phyloP scores from a whole-genome alignment of 2,113 vertebrate species.

The Micromys minutus region DNA sequence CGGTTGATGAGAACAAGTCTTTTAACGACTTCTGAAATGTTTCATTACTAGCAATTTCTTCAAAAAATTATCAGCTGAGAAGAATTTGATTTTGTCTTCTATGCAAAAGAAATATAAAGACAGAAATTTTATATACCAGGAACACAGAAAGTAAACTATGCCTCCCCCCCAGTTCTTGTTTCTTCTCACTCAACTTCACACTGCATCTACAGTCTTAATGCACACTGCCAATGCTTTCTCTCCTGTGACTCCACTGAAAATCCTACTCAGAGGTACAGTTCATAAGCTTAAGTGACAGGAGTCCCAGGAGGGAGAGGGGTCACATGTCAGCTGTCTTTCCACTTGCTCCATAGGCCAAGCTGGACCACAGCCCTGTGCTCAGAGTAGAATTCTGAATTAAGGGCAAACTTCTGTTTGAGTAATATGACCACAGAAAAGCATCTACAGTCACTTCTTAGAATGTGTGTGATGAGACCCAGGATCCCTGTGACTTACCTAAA shows the following conservation, averaged over 20 bases:
- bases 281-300: rapidly evolving
- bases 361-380: neutral
- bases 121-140: no score
- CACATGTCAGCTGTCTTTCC: rapidly evolving
- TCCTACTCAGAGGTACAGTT: neutral
- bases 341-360: no score
- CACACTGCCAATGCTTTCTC: neutral
- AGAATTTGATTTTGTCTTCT: conserved; percentile 69
- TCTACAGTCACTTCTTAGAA: neutral
- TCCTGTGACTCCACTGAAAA: neutral
- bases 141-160: neutral
- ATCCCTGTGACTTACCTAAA: neutral
- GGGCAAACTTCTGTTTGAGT: neutral
- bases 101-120: neutral
- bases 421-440: neutral
- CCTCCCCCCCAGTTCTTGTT: neutral
- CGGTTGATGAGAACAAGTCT: neutral
- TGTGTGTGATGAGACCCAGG: no score
- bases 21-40: conserved; percentile 62
- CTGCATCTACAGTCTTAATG: neutral
- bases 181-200: neutral
- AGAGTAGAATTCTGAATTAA: neutral
- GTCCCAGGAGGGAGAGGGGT: rapidly evolving
- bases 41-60: conserved; percentile 67
- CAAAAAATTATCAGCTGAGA: conserved; percentile 56